phyloP scores from a whole-genome alignment of 2,113 vertebrate genomes.

The Podiceps cristatus region DNA sequence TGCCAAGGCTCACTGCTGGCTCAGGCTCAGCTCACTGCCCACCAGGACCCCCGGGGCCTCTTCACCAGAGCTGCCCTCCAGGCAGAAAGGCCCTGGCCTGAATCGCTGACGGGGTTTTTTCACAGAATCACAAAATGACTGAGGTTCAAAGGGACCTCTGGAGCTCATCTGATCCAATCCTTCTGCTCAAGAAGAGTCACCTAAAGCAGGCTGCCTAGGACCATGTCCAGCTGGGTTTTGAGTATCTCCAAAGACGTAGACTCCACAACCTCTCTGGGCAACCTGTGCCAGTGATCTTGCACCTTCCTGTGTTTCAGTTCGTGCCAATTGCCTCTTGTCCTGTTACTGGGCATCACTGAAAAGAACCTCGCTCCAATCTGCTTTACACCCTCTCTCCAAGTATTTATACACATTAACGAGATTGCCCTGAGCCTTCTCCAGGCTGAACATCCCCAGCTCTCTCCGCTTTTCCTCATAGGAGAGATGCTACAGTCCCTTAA shows the following conservation, averaged over 20 bases:
- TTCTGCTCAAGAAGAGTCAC: background rate
- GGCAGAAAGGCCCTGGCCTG: background rate
- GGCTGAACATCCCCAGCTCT: background rate
- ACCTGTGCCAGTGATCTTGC: background rate
- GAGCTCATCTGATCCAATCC: background rate
- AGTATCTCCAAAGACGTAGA: background rate
- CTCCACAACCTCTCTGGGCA: background rate
- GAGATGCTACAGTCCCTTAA: background rate
- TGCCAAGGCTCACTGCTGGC: background rate
- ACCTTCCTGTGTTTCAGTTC: background rate
- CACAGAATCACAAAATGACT: background rate
- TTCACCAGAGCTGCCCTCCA: background rate
- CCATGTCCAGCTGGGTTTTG: background rate
- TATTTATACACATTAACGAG: background rate
- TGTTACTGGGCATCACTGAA: background rate
- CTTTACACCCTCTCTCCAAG: background rate
- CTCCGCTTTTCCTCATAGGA: background rate
- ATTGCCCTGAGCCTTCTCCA: background rate
- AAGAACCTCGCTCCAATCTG: background rate
- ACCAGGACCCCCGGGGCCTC: background rate
- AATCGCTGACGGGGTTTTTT: background rate
- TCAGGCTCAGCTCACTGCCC: background rate
- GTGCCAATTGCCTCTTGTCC: background rate
- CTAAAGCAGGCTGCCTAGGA: background rate
- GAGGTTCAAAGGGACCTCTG: background rate